A percentile compares a stretch with the other conserved stretches of the same genome.
Conservation (phyloP, 2,888 invertebrate genomes). For the Euplexia lucipara region DNA sequence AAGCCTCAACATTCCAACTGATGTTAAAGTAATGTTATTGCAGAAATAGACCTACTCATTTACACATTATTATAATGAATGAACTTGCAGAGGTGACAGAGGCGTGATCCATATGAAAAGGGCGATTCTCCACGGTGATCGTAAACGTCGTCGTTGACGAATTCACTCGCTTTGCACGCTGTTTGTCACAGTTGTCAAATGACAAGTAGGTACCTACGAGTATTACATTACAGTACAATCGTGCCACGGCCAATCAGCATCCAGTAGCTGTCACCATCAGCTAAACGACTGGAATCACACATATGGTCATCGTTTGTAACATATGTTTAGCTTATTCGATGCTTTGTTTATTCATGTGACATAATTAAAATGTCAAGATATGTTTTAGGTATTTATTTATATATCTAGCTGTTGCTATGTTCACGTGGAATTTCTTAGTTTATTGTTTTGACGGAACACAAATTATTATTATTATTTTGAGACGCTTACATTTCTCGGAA, state of each 20-base stretch:
- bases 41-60: constrained; percentile 43
- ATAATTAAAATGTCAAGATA: constrained; percentile 55
- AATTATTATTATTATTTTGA: too few species aligned
- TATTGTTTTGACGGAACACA: too few species aligned
- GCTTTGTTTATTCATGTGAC: constrained; percentile 63
- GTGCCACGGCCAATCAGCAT: constrained; percentile 64
- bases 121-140: constrained; percentile 67
- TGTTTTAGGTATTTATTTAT: constrained; percentile 23
- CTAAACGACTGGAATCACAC: constrained; percentile 39
- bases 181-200: constrained; percentile 60
- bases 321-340: constrained; percentile 52
- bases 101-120: constrained; percentile 66
- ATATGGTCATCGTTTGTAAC: constrained; percentile 61
- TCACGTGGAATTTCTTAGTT: too few species aligned
- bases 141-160: constrained; percentile 60
- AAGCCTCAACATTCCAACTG: constrained; percentile 31
- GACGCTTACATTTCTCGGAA: too few species aligned
- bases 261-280: constrained; percentile 42
- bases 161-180: constrained; percentile 53
- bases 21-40: constrained; percentile 19
- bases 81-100: constrained; percentile 32
- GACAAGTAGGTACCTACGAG: too few species aligned
- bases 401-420: too few species aligned
- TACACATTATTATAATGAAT: constrained; percentile 57
- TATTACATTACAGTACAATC: constrained; percentile 45